A percentile compares a stretch with the other conserved stretches of the same genome.
phyloP scores from a whole-genome alignment of 2,888 invertebrate species.

The Phalera bucephala region DNA sequence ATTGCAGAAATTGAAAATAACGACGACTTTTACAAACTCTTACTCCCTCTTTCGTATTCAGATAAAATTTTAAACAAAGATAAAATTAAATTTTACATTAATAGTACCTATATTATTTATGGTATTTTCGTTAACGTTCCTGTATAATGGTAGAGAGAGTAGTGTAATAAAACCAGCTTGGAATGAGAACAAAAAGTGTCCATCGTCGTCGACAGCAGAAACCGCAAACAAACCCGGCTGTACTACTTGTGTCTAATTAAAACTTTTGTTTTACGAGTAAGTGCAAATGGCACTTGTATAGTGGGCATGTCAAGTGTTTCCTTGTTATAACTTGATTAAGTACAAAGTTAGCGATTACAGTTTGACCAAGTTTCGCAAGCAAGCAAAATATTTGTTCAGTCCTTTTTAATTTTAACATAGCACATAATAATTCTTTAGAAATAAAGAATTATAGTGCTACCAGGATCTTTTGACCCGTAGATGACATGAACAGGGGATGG shows the following conservation, averaged over 20 bases:
- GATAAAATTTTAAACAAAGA: too few relatives aligned
- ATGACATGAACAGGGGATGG: too few relatives aligned
- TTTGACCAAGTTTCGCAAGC: constrained; percentile 3
- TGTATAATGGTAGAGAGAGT: too few relatives aligned
- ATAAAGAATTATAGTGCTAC: too few relatives aligned
- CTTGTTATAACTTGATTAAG: constrained; percentile 48
- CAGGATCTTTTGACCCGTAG: too few relatives aligned
- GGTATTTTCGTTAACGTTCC: too few relatives aligned
- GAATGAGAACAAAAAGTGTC: constrained; percentile 10
- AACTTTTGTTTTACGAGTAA: constrained; percentile 50
- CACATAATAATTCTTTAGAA: too few relatives aligned
- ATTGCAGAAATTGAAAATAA: too few relatives aligned
- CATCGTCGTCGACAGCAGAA: constrained; percentile 10
- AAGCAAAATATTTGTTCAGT: neutral
- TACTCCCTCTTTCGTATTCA: too few relatives aligned
- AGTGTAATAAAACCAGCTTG: constrained; percentile 14
- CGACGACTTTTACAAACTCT: too few relatives aligned
- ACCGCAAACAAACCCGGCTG: constrained; percentile 27
- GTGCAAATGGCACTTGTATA: constrained; percentile 44
- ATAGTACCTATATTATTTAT: too few relatives aligned
- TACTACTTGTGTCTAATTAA: constrained; percentile 47
- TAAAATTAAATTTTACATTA: too few relatives aligned
- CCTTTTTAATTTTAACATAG: neutral
- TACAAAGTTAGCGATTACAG: constrained; percentile 21
- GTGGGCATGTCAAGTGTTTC: constrained; percentile 41